Percentiles rank a stretch among this genome's conserved stretches.
These are phyloP conservation scores for Chinchilla lanigera DNA, from an alignment of 2,113 vertebrate species.

Conservation along the genomic window DNA sequence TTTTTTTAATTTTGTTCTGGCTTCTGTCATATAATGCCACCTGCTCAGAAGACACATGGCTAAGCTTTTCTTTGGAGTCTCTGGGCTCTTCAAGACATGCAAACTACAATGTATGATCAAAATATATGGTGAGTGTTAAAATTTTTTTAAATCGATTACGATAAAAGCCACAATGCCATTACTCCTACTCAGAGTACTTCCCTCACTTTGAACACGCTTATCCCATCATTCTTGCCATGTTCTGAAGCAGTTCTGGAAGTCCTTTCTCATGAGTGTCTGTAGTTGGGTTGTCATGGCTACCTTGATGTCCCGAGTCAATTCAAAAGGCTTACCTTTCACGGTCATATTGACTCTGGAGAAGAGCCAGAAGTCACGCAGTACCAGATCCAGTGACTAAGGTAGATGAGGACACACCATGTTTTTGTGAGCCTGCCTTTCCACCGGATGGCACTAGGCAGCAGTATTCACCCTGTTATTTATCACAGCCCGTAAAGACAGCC, in stretches of 20 bases:
- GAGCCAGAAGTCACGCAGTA: neutral
- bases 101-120: neutral
- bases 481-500: neutral
- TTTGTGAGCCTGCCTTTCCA: neutral
- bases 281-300: neutral
- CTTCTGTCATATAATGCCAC: neutral
- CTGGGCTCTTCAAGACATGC: neutral
- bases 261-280: neutral
- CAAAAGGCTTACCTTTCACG: neutral
- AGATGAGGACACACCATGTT: neutral
- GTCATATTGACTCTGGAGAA: neutral
- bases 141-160: neutral
- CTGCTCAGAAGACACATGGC: constrained; percentile 22
- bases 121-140: neutral
- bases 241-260: neutral
- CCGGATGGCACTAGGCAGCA: neutral
- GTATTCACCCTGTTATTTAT: neutral
- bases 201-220: neutral
- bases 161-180: neutral
- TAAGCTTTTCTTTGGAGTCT: neutral
- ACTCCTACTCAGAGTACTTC: neutral
- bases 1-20: constrained; percentile 25
- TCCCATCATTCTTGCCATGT: neutral
- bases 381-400: neutral
- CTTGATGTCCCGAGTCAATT: neutral